Evolutionary conservation across 2,113 vertebrate species (phyloP).

Genomic region (Crypturellus undulatus): DNA sequence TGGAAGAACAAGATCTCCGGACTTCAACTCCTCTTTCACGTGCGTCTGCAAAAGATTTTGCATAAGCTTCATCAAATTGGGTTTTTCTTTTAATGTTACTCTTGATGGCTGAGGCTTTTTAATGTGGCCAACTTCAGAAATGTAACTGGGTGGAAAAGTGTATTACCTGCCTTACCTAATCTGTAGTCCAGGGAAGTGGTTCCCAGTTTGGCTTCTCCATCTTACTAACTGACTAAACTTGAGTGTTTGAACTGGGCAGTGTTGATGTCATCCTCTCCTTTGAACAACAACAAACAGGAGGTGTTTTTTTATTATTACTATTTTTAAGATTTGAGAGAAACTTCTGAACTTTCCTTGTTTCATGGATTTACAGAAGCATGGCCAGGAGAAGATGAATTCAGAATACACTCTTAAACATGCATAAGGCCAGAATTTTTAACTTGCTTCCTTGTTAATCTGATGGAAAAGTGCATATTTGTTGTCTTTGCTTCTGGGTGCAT

Average conservation of each 20-base stretch:
- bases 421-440: background rate
- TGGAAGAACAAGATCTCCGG: background rate
- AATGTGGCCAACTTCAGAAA: background rate
- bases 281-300: background rate
- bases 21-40: background rate
- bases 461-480: rapidly evolving
- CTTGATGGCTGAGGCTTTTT: background rate
- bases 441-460: background rate
- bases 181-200: background rate
- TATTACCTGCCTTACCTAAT: background rate
- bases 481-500: background rate
- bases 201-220: background rate
- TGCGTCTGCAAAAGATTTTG: background rate
- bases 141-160: background rate
- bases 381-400: background rate
- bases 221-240: background rate
- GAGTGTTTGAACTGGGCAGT: background rate
- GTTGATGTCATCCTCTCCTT: background rate
- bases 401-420: background rate
- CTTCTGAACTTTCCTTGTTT: background rate
- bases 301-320: background rate
- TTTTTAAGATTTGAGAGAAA: background rate
- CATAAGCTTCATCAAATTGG: background rate
- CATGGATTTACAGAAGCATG: background rate
- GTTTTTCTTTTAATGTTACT: background rate